Evolutionary conservation across 2,888 invertebrate species (phyloP).

Genomic region (Selenia dentaria): DNA sequence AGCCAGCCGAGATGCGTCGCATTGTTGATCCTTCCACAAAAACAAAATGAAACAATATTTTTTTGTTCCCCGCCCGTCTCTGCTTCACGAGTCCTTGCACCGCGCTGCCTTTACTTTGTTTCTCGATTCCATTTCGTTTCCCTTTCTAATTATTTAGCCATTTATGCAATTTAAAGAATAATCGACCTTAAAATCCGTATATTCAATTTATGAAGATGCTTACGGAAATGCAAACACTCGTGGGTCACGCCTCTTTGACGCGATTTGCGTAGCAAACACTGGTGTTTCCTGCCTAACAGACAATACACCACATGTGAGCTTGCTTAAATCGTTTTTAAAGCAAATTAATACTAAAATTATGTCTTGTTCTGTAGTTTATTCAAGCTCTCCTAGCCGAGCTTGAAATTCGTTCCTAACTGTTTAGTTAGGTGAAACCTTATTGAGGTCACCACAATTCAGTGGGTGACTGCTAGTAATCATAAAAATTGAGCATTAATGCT

Average conservation of each 20-base stretch:
- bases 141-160: slow-evolving; percentile 18
- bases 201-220: slow-evolving; percentile 42
- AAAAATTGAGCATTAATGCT: too few species aligned
- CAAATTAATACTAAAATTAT: too few species aligned
- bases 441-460: too few species aligned
- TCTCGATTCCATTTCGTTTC: slow-evolving; percentile 37
- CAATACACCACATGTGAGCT: neutral
- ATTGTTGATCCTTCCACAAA: slow-evolving; percentile 75
- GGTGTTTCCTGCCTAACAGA: slow-evolving; percentile 50
- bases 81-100: slow-evolving; percentile 37
- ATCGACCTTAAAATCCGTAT: slow-evolving; percentile 28
- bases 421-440: too few species aligned
- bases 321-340: too few species aligned
- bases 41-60: slow-evolving; percentile 74
- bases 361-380: too few species aligned
- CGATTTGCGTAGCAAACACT: slow-evolving; percentile 67
- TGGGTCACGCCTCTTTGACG: slow-evolving; percentile 64
- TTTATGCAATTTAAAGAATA: slow-evolving; percentile 21
- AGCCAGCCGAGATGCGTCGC: slow-evolving; percentile 64
- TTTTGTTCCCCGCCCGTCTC: slow-evolving; percentile 52
- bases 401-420: too few species aligned
- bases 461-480: too few species aligned
- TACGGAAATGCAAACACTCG: slow-evolving; percentile 53
- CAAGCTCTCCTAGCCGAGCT: too few species aligned
- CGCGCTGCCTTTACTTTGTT: slow-evolving; percentile 49